A percentile compares a stretch with the other conserved stretches of the same genome.
These are phyloP conservation scores for Gymnocephalus cernua DNA, from an alignment of 2,113 vertebrate genomes.

Conservation along the genomic window DNA sequence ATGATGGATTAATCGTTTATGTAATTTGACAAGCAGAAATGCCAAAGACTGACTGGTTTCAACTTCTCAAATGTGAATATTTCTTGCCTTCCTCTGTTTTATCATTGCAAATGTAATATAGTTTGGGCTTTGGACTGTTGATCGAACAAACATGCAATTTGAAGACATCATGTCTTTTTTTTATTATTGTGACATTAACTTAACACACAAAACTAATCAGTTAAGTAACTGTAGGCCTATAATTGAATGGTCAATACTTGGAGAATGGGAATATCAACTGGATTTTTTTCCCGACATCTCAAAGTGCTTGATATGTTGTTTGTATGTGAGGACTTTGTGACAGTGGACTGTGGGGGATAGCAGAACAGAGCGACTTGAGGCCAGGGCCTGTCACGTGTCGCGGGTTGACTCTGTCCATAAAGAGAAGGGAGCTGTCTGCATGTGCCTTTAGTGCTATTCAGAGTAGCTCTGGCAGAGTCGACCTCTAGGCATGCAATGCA, in stretches of 20 bases:
- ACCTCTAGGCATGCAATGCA: conserved; percentile 55
- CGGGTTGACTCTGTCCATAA: conserved; percentile 43
- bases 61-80: not conserved
- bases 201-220: not conserved
- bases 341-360: conserved; percentile 42
- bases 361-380: conserved; percentile 4
- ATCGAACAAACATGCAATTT: not conserved
- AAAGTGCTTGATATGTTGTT: conserved; percentile 28
- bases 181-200: not conserved
- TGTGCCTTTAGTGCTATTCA: conserved; percentile 48
- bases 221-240: not conserved
- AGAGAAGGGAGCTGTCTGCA: conserved; percentile 51
- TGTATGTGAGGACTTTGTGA: conserved; percentile 35
- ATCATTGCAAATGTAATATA: not conserved
- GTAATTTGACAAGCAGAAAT: not conserved
- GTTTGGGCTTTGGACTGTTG: not conserved
- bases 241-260: not conserved
- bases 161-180: not conserved
- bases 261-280: not conserved
- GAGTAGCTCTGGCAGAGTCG: conserved; percentile 48
- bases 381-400: conserved; percentile 46
- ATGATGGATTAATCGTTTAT: not conserved
- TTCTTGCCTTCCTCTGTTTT: not conserved
- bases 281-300: not conserved
- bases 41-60: not conserved